Conservation (phyloP, 2,113 vertebrate species). For the Mellivora capensis region DNA sequence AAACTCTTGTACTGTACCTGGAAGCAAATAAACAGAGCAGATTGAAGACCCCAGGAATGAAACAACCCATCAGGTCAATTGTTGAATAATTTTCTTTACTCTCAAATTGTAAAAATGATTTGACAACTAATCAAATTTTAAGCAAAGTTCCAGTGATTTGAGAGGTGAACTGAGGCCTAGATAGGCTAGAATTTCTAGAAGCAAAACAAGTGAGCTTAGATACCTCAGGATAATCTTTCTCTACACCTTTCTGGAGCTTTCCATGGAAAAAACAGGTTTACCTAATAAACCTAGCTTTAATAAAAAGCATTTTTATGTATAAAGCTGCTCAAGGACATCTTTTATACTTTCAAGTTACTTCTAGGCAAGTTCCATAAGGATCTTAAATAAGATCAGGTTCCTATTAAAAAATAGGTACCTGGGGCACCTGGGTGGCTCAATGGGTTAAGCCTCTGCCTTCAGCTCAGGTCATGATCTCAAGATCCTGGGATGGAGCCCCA, state of each 20-base stretch:
- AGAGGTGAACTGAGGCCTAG: neutral
- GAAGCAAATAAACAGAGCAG: neutral
- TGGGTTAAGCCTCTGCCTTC: too few relatives aligned
- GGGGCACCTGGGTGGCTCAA: too few relatives aligned
- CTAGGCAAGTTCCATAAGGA: neutral
- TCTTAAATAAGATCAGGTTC: neutral
- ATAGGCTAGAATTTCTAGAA: neutral
- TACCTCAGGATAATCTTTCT: neutral
- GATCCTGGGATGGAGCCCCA: too few relatives aligned
- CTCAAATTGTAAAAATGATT: neutral
- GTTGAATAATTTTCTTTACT: neutral
- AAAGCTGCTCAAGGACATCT: neutral
- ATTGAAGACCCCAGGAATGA: neutral
- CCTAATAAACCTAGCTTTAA: neutral
- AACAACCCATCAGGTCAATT: neutral
- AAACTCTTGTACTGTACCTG: neutral
- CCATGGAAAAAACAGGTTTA: neutral
- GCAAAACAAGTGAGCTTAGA: neutral
- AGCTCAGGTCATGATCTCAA: too few relatives aligned
- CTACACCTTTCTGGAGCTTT: neutral
- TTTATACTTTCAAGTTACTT: neutral
- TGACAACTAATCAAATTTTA: constrained; percentile 15
- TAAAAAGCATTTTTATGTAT: neutral
- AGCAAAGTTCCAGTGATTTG: neutral
- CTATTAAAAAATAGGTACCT: neutral